Percentiles rank a stretch among this genome's conserved stretches.
These are phyloP conservation scores for Philotrypesis tridentata DNA, from an alignment of 1,140 invertebrate genomes.

Conservation along the genomic window DNA sequence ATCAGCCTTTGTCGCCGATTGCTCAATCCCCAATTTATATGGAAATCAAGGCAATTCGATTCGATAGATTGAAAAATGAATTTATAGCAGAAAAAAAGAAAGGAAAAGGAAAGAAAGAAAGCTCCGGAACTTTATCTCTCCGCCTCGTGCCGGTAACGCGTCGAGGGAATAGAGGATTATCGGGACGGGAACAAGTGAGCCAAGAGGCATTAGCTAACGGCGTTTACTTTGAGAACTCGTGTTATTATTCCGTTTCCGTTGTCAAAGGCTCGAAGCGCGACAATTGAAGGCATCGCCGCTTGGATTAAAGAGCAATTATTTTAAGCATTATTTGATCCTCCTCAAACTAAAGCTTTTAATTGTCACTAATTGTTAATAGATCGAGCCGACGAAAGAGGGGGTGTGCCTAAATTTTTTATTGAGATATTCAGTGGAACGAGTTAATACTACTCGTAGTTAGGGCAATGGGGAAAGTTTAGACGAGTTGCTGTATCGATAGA, in stretches of 20 bases:
- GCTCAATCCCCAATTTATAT: slow-evolving; percentile 24
- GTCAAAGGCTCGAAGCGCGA: neutral
- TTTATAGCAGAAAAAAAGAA: neutral
- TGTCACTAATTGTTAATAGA: neutral
- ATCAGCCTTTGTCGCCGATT: slow-evolving; percentile 11
- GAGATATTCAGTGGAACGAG: no score
- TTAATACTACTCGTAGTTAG: no score
- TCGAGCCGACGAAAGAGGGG: neutral
- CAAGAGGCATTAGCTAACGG: neutral
- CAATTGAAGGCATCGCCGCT: neutral
- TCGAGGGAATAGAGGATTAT: neutral
- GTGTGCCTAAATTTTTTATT: no score
- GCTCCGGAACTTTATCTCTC: neutral
- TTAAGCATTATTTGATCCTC: neutral
- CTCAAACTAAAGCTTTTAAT: no score
- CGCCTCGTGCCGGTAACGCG: neutral
- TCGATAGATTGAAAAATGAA: slow-evolving; percentile 24
- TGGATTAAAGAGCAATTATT: neutral
- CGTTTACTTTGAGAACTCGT: neutral
- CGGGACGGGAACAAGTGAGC: neutral
- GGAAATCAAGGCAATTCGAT: slow-evolving; percentile 11
- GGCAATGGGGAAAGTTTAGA: neutral
- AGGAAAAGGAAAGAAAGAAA: neutral
- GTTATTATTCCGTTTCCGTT: neutral
- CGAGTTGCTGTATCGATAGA: neutral